phyloP scores from a whole-genome alignment of 2,113 vertebrate species.

The Calidris pugnax region DNA sequence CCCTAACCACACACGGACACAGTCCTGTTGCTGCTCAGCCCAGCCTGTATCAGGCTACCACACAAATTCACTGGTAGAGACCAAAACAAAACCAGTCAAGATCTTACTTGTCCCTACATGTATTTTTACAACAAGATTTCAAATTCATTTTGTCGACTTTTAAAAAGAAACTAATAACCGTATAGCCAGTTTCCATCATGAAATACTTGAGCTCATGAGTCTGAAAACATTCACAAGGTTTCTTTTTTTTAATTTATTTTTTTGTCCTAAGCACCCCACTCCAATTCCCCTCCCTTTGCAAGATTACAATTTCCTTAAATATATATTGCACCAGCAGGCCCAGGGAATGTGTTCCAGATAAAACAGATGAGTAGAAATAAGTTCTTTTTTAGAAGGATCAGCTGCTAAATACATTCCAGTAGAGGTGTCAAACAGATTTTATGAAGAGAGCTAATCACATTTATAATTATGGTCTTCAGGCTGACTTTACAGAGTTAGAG shows the following conservation, averaged over 20 bases:
- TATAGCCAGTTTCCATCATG: not conserved
- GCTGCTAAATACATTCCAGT: slow-evolving; percentile 45
- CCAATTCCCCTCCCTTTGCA: not conserved
- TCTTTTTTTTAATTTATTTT: not conserved
- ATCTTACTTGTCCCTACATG: not conserved
- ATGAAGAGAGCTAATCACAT: not conserved
- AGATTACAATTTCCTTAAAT: slow-evolving; percentile 13
- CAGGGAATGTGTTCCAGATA: not conserved
- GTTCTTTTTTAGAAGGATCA: not conserved
- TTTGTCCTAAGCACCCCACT: not conserved
- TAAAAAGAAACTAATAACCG: not conserved
- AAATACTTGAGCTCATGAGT: not conserved
- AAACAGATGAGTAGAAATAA: slow-evolving; percentile 27
- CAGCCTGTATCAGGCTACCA: too few relatives aligned
- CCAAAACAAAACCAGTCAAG: not conserved
- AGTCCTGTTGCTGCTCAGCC: not conserved
- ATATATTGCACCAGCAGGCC: not conserved
- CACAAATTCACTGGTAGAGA: not conserved
- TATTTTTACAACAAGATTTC: not conserved
- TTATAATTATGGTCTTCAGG: slow-evolving; percentile 27
- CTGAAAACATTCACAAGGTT: not conserved
- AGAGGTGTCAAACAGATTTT: slow-evolving; percentile 33
- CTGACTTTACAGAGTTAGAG: not conserved
- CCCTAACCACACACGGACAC: not conserved
- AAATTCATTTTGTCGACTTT: not conserved